phyloP scores from a whole-genome alignment of 2,797 vertebrate species.

The Poecilia velifera region DNA sequence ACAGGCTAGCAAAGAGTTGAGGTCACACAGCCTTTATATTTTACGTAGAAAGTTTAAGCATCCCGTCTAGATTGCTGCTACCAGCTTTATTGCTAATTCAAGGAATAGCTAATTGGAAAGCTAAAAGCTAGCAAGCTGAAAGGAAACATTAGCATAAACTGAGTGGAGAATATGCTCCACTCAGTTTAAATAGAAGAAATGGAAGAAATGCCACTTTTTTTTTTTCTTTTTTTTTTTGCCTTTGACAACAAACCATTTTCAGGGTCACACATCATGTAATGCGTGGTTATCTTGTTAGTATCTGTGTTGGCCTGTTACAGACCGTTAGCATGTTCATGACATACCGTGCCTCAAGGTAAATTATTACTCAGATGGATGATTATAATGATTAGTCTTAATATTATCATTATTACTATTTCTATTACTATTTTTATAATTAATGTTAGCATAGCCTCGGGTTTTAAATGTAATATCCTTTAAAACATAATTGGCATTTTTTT shows the following conservation, averaged over 20 bases:
- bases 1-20: too few species aligned
- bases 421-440: background rate
- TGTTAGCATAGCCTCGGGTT: background rate
- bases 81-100: background rate
- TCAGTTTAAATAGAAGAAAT: too few species aligned
- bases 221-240: too few species aligned
- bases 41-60: background rate
- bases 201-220: too few species aligned
- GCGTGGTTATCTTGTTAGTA: background rate
- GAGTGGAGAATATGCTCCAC: background rate
- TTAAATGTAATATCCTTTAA: background rate
- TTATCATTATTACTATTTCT: background rate
- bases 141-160: background rate
- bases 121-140: background rate
- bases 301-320: background rate
- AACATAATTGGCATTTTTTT: background rate
- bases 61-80: background rate
- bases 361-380: too few species aligned
- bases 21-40: too few species aligned
- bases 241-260: background rate
- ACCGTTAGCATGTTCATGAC: background rate
- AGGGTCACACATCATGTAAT: background rate
- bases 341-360: too few species aligned
- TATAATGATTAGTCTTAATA: too few species aligned
- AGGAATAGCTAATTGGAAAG: too few species aligned